Percentiles rank a stretch among this genome's conserved stretches.
Conservation (phyloP, 2,113 vertebrate genomes). For the Cynocephalus volans region DNA sequence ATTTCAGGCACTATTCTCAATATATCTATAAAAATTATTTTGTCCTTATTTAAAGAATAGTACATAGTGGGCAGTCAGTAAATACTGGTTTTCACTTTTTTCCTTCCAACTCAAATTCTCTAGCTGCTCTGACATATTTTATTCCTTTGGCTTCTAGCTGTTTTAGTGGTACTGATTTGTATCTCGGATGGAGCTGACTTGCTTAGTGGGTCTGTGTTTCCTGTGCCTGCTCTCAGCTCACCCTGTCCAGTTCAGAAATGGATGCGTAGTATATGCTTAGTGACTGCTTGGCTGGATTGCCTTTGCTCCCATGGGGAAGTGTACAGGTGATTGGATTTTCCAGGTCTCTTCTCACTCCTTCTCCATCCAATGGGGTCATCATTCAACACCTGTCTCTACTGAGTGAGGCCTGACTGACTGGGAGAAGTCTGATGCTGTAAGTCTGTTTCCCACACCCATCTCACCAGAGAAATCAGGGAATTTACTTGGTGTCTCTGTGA, state of each 20-base stretch:
- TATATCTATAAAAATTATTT: not conserved
- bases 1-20: not conserved
- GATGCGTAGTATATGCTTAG: not conserved
- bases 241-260: not conserved
- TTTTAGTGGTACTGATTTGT: not conserved
- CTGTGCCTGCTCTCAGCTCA: not conserved
- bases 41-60: not conserved
- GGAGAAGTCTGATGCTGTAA: not conserved
- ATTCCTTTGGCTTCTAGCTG: not conserved
- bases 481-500: not conserved
- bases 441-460: not conserved
- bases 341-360: not conserved
- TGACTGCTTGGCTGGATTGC: not conserved
- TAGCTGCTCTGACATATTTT: not conserved
- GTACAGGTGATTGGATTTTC: not conserved
- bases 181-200: not conserved
- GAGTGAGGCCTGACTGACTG: not conserved
- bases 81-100: not conserved
- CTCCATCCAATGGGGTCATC: rapidly evolving
- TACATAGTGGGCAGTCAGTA: not conserved
- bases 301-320: not conserved
- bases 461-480: not conserved
- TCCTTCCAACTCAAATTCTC: not conserved
- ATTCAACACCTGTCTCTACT: not conserved
- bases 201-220: not conserved